Conservation (phyloP, 2,888 invertebrate species). For the Cosmopolites sordidus region DNA sequence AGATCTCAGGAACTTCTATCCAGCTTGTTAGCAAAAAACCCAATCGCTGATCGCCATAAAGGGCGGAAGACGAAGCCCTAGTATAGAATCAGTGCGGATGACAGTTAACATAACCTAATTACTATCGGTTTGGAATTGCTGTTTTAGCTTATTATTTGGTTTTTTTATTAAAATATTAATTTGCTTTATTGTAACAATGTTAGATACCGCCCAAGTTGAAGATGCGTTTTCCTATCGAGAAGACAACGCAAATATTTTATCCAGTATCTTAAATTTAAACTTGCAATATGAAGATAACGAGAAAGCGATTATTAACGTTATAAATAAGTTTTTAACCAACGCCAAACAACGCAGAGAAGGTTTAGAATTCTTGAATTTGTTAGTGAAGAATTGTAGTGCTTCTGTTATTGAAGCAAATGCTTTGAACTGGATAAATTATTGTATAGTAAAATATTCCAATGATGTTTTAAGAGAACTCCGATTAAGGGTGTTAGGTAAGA, state of each 20-base stretch:
- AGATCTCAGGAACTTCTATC: too few species aligned
- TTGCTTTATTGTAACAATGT: too few species aligned
- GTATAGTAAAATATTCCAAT: slow-evolving; percentile 28
- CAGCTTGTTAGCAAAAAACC: too few species aligned
- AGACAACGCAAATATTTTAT: slow-evolving; percentile 18
- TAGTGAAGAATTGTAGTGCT: slow-evolving; percentile 27
- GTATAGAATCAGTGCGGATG: too few species aligned
- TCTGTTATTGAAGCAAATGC: slow-evolving; percentile 27
- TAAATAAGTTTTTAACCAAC: slow-evolving; percentile 29
- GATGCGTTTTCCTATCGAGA: slow-evolving; percentile 20
- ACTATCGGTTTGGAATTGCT: too few species aligned
- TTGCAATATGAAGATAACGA: slow-evolving; percentile 27
- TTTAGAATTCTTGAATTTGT: slow-evolving; percentile 29
- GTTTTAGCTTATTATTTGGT: too few species aligned
- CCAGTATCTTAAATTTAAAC: slow-evolving; percentile 26
- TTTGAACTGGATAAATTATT: slow-evolving; percentile 29
- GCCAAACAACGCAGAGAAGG: slow-evolving; percentile 29
- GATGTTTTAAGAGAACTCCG: slow-evolving; percentile 31
- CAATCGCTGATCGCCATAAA: too few species aligned
- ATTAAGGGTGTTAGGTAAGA: slow-evolving; percentile 17
- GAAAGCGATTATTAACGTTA: slow-evolving; percentile 24
- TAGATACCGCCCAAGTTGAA: slow-evolving; percentile 22
- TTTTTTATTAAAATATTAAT: too few species aligned
- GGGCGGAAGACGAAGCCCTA: too few species aligned
- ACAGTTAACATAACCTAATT: too few species aligned